Percentiles rank a stretch among this genome's conserved stretches.
Conservation (phyloP, 2,888 invertebrate species). For the Orchesellides sinensis region DNA sequence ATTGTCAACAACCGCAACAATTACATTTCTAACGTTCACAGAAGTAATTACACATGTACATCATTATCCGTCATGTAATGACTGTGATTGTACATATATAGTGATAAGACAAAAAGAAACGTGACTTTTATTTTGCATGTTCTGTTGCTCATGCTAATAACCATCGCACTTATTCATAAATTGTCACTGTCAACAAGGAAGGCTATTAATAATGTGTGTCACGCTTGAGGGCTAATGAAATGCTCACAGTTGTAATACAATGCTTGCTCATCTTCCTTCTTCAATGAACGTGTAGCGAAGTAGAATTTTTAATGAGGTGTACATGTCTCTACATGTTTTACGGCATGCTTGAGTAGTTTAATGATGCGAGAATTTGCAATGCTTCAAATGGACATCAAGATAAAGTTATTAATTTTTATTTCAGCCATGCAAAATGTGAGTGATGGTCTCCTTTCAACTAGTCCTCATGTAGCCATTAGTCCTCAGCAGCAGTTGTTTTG, state of each 20-base stretch:
- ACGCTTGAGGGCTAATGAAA: conserved; percentile 55
- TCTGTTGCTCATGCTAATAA: neutral
- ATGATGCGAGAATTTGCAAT: neutral
- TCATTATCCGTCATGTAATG: conserved; percentile 37
- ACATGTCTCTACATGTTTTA: neutral
- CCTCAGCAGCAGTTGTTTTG: neutral
- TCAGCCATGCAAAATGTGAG: conserved; percentile 4
- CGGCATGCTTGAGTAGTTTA: neutral
- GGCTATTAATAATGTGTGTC: conserved; percentile 61
- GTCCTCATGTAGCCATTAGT: too few relatives aligned
- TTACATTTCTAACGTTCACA: conserved; percentile 55
- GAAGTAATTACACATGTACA: conserved; percentile 51
- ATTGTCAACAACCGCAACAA: conserved; percentile 60
- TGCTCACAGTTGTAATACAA: conserved; percentile 43
- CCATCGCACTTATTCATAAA: conserved; percentile 28
- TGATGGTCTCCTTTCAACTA: conserved; percentile 9
- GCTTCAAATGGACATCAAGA: neutral
- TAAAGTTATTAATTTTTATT: conserved; percentile 50
- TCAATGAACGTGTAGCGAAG: conserved; percentile 17
- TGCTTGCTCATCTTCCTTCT: conserved; percentile 22
- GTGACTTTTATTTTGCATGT: conserved; percentile 17
- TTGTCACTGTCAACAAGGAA: conserved; percentile 58
- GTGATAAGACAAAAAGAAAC: conserved; percentile 1
- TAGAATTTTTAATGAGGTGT: conserved; percentile 13
- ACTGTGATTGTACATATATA: neutral